Evolutionary conservation across 2,797 vertebrate species (phyloP).

Genomic region (Pangasius mekongensis): DNA sequence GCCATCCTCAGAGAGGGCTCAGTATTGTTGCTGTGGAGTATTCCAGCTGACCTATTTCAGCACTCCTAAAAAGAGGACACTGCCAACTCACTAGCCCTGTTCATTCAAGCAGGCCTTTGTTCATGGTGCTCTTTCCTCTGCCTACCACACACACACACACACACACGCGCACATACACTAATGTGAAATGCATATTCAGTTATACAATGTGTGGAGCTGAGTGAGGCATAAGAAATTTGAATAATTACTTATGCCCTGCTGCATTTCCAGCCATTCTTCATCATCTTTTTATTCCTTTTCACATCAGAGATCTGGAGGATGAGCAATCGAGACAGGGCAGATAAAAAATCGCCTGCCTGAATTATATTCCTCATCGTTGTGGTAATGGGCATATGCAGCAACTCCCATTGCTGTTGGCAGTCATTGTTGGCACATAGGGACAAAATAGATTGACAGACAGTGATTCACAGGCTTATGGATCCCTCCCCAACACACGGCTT

Average conservation of each 20-base stretch:
- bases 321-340: conserved; percentile 26
- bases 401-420: conserved; percentile 48
- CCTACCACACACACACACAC: neutral
- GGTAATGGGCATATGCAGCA: conserved; percentile 50
- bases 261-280: conserved; percentile 33
- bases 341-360: conserved; percentile 40
- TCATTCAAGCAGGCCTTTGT: conserved; percentile 50
- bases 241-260: conserved; percentile 35
- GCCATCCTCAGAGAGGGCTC: conserved; percentile 44
- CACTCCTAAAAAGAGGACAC: conserved; percentile 54
- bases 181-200: conserved; percentile 37
- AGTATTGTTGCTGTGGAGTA: conserved; percentile 51
- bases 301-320: conserved; percentile 36
- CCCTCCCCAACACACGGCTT: conserved; percentile 29
- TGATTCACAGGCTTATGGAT: conserved; percentile 47
- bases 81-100: conserved; percentile 47
- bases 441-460: conserved; percentile 56
- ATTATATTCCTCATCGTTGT: conserved; percentile 51
- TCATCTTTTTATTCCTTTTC: conserved; percentile 18
- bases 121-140: conserved; percentile 32
- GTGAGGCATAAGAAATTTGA: conserved; percentile 36
- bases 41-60: conserved; percentile 62
- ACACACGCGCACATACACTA: neutral
- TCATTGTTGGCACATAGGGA: conserved; percentile 50
- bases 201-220: conserved; percentile 31